Evolutionary conservation across 1,140 invertebrate species (phyloP).

Genomic region (Drusus annulatus): DNA sequence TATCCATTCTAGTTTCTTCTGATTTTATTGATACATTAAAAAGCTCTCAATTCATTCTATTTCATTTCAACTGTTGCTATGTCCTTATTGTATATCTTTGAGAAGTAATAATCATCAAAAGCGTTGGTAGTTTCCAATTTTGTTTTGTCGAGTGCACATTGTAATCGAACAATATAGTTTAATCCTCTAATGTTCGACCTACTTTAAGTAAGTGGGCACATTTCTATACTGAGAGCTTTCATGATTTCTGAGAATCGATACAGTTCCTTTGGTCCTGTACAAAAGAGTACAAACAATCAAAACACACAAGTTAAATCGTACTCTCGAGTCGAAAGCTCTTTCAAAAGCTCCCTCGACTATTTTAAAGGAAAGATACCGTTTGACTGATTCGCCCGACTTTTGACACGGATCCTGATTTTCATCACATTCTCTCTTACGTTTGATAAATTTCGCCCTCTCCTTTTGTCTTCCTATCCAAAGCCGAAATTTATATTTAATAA

Average conservation of each 20-base stretch:
- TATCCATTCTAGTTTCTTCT: too few species aligned
- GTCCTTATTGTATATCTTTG: too few species aligned
- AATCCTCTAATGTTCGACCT: too few species aligned
- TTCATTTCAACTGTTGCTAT: too few species aligned
- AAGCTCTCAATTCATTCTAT: too few species aligned
- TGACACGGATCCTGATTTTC: background rate
- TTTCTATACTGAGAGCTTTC: background rate
- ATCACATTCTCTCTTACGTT: background rate
- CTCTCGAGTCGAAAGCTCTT: background rate
- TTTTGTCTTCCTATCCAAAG: too few species aligned
- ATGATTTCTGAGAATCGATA: slow-evolving; percentile 2
- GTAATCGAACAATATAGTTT: too few species aligned
- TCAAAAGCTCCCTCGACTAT: background rate
- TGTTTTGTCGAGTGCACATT: too few species aligned
- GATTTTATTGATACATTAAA: too few species aligned
- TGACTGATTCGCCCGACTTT: background rate
- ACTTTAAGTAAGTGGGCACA: background rate
- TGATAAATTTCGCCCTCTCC: background rate
- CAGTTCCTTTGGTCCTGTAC: slow-evolving; percentile 7
- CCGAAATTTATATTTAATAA: too few species aligned
- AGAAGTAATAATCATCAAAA: too few species aligned
- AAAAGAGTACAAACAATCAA: background rate
- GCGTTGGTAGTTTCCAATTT: too few species aligned
- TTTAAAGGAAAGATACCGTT: background rate
- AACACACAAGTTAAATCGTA: background rate